Evolutionary conservation across 2,888 invertebrate genomes (phyloP).

Genomic region (Nysson spinosus): DNA sequence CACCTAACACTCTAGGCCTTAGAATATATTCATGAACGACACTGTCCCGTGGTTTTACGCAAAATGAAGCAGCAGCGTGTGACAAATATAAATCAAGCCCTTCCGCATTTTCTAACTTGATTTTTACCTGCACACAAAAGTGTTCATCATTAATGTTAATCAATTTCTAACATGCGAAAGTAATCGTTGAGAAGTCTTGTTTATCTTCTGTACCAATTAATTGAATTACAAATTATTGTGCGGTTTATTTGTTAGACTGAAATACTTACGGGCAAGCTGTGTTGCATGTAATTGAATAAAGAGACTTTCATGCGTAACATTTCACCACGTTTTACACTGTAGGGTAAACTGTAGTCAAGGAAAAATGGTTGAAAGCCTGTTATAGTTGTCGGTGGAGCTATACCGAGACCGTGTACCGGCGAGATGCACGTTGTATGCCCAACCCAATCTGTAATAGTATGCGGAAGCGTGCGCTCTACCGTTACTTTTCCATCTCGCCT

Average conservation of each 20-base stretch:
- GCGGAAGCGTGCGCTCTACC: slow-evolving; percentile 78
- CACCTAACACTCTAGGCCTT: slow-evolving; percentile 73
- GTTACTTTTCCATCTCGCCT: slow-evolving; percentile 75
- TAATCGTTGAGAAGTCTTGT: too few species aligned
- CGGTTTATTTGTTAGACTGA: background rate
- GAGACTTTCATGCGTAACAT: slow-evolving; percentile 82
- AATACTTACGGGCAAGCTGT: slow-evolving; percentile 82
- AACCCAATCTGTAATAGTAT: slow-evolving; percentile 82
- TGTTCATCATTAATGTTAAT: background rate
- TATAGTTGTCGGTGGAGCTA: slow-evolving; percentile 77
- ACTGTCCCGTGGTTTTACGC: slow-evolving; percentile 67
- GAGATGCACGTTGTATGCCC: slow-evolving; percentile 81
- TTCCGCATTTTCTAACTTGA: slow-evolving; percentile 64
- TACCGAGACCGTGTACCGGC: slow-evolving; percentile 78
- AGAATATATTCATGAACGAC: slow-evolving; percentile 70
- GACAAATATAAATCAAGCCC: slow-evolving; percentile 67
- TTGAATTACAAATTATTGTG: background rate
- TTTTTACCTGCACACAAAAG: slow-evolving; percentile 58
- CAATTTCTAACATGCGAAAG: too few species aligned
- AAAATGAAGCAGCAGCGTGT: slow-evolving; percentile 60
- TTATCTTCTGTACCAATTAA: too few species aligned
- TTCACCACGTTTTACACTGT: slow-evolving; percentile 84
- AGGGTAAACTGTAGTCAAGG: slow-evolving; percentile 84
- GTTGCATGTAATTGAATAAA: slow-evolving; percentile 85
- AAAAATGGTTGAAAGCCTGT: slow-evolving; percentile 86